Evolutionary conservation across 1,140 invertebrate genomes (phyloP).

Genomic region (Drosophila nikananu): DNA sequence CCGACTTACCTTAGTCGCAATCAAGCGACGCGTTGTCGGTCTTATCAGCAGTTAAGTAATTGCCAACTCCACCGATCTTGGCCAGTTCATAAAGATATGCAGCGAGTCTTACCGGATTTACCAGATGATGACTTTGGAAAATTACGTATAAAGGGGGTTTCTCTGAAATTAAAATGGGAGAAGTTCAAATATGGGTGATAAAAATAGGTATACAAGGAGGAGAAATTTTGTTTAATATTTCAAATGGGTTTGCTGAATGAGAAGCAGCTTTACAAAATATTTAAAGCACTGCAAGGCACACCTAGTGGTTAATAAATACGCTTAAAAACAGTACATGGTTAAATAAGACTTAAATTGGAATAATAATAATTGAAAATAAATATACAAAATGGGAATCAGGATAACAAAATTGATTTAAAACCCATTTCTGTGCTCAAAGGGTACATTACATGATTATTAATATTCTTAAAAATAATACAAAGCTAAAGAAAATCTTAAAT

Average conservation of each 20-base stretch:
- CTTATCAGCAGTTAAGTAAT: conserved; percentile 22
- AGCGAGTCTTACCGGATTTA: conserved; percentile 7
- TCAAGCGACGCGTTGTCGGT: not conserved
- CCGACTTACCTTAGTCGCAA: conserved; percentile 17
- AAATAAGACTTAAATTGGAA: not conserved
- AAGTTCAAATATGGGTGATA: not conserved
- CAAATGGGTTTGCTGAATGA: too few species aligned
- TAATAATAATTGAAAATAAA: not conserved
- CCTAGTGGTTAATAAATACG: too few species aligned
- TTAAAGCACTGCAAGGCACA: not conserved
- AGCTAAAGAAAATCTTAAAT: too few species aligned
- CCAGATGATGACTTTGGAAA: conserved; percentile 11
- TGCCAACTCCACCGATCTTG: conserved; percentile 34
- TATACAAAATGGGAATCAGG: not conserved
- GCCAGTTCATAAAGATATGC: conserved; percentile 39
- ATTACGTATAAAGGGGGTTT: not conserved
- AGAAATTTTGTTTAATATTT: not conserved
- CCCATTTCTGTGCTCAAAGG: too few species aligned
- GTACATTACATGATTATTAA: too few species aligned
- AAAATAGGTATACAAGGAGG: too few species aligned
- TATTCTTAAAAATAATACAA: too few species aligned
- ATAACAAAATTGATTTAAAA: too few species aligned
- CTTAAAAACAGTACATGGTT: not conserved
- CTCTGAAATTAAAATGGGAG: too few species aligned
- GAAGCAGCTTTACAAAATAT: not conserved